These are phyloP conservation scores for Piprites chloris DNA, from an alignment of 2,113 vertebrate genomes.

Conservation along the genomic window DNA sequence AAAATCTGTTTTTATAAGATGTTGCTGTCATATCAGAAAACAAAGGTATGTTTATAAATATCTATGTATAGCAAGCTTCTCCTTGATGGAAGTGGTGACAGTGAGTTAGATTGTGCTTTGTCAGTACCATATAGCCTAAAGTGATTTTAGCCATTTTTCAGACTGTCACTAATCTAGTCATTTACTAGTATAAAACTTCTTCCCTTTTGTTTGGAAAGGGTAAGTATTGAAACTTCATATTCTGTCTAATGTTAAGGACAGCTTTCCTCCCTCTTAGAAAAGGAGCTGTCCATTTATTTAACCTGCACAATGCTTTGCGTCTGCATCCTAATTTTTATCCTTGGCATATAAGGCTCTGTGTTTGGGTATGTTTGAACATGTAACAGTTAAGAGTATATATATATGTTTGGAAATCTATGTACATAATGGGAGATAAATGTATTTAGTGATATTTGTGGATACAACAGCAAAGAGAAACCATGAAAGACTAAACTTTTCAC, in stretches of 20 bases:
- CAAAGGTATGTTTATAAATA: not conserved
- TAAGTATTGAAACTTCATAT: not conserved
- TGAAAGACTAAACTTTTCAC: rapidly evolving
- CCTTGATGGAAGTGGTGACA: not conserved
- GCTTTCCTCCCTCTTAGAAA: not conserved
- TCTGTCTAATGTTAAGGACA: not conserved
- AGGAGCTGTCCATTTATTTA: not conserved
- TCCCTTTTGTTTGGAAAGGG: not conserved
- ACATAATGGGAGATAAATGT: not conserved
- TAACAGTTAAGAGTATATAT: not conserved
- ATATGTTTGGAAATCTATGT: not conserved
- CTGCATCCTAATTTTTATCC: not conserved
- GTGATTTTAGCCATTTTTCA: not conserved
- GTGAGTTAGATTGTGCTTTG: not conserved
- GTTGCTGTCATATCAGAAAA: not conserved
- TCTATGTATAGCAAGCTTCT: not conserved
- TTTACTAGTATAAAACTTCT: not conserved
- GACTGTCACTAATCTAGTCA: not conserved
- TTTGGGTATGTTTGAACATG: not conserved
- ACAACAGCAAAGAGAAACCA: not conserved
- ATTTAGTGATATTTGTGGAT: not conserved
- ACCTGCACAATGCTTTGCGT: not conserved
- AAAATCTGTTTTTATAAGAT: not conserved
- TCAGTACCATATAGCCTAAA: not conserved
- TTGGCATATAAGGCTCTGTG: not conserved